These are phyloP conservation scores for Camponotus pennsylvanicus DNA, from an alignment of 1,140 invertebrate species.

Conservation along the genomic window DNA sequence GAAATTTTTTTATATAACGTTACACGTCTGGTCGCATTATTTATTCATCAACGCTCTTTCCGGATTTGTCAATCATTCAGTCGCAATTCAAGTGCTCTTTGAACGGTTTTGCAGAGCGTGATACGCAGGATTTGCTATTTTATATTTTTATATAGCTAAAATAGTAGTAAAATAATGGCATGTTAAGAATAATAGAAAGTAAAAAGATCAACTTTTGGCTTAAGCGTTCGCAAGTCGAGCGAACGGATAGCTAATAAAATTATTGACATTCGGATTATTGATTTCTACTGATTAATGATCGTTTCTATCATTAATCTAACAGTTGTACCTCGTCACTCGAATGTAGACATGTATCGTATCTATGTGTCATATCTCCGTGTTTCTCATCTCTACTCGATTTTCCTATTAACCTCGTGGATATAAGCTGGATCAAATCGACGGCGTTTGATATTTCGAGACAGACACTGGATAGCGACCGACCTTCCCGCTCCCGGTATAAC, in stretches of 20 bases:
- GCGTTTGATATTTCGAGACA: conserved; percentile 58
- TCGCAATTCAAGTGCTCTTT: neutral
- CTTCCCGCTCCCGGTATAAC: conserved; percentile 69
- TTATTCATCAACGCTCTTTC: conserved; percentile 1
- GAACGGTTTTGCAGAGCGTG: neutral
- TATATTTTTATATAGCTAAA: neutral
- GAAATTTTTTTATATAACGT: neutral
- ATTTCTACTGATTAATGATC: neutral
- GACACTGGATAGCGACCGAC: conserved; percentile 49
- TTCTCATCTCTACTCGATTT: conserved; percentile 7
- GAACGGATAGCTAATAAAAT: neutral
- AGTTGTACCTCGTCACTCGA: neutral
- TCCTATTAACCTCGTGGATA: neutral
- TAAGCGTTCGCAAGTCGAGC: neutral
- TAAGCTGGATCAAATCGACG: conserved; percentile 28
- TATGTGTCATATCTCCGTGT: neutral
- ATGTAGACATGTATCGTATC: neutral
- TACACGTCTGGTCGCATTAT: neutral
- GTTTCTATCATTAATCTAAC: neutral
- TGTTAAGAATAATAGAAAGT: neutral
- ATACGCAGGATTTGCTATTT: neutral
- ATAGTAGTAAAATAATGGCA: neutral
- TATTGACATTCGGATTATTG: conserved; percentile 14
- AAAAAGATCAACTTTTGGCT: neutral
- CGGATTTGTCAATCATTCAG: neutral